Percentiles rank a stretch among this genome's conserved stretches.
phyloP scores from a whole-genome alignment of 2,888 invertebrate species.

The Caradrina clavipalpis region DNA sequence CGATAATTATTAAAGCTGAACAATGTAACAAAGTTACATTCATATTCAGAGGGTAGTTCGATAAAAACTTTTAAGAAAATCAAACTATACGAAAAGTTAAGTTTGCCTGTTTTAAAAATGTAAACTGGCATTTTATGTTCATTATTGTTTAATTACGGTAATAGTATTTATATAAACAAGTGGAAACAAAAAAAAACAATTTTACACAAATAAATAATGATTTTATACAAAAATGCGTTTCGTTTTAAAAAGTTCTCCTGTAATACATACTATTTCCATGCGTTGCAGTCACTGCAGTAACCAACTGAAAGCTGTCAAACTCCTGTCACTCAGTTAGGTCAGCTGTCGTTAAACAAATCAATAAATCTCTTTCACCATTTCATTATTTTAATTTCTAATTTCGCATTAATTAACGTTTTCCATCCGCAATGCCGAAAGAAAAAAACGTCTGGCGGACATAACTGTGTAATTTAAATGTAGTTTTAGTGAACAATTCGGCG shows the following conservation, averaged over 20 bases:
- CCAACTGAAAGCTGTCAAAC: conserved; percentile 51
- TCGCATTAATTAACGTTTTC: conserved; percentile 46
- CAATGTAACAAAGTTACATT: conserved; percentile 18
- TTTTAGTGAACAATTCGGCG: conserved; percentile 42
- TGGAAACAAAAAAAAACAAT: neutral
- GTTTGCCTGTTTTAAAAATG: no score
- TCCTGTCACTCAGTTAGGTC: conserved; percentile 26
- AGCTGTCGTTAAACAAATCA: conserved; percentile 62
- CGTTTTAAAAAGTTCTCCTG: neutral
- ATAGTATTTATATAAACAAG: no score
- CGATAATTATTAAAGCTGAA: neutral
- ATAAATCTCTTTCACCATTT: conserved; percentile 47
- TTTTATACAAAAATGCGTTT: neutral
- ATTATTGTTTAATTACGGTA: no score
- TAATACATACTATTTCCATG: neutral
- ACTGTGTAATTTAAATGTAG: conserved; percentile 38
- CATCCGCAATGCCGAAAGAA: conserved; percentile 38
- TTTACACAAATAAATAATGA: neutral
- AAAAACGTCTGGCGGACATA: conserved; percentile 21
- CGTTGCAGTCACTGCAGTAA: conserved; percentile 17
- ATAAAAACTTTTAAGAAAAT: no score
- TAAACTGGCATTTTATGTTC: no score
- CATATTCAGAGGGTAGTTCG: conserved; percentile 39
- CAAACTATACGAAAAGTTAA: no score
- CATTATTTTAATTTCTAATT: conserved; percentile 37